Base-by-base conservation (phyloP, 2,888 invertebrate species). In the Tribolium freemani region DNA sequence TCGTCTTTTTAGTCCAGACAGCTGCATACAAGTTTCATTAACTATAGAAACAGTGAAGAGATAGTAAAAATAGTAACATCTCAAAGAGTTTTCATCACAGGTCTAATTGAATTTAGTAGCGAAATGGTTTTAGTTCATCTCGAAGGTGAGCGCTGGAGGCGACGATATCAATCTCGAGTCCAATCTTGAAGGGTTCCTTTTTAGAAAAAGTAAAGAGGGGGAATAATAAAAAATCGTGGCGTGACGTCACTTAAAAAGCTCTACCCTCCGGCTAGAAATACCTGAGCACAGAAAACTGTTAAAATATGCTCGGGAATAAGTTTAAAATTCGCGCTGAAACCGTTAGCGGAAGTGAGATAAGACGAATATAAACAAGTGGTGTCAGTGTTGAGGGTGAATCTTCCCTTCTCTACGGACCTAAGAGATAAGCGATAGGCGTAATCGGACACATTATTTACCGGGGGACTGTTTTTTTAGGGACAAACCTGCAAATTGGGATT, bases 401-500 rank as follows among this genome's bases (percentile, higher is more conserved):
- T 66, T 64, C 66, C 64, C 46, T 56, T 66, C 61, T 71, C 67
- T 61, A 57, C 67, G 71, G 74, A 75, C 76, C 72, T 73, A 69
- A 71, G 76, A 79, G 84, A 84, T 84, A 84, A 83, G 83, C 82
- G 84, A 83, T 83, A 83, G 82, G 79, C 81, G 82, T 83, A 84
- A 84, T 83, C 83, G 83, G 83, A 82, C 80, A 80, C 84, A 83
- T 84, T 83, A 84, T 83, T 84, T 82, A 84, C 79, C 80, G 64
- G 61, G 74, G 75, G 75, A 74, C 77, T 77, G 76, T 76, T 75
- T 78, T 78, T 77, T 78, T 74, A 76, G 67, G 74, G 70, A 71
- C 75, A 71, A 74, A 26, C 70, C 69, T 74, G 75, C 75, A 77
- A 77, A 76, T 77, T 77, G 73, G 66, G 72, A 75, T 74, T 75